Base-by-base conservation (phyloP, 2,797 vertebrate species). In the Oreochromis grahami region DNA sequence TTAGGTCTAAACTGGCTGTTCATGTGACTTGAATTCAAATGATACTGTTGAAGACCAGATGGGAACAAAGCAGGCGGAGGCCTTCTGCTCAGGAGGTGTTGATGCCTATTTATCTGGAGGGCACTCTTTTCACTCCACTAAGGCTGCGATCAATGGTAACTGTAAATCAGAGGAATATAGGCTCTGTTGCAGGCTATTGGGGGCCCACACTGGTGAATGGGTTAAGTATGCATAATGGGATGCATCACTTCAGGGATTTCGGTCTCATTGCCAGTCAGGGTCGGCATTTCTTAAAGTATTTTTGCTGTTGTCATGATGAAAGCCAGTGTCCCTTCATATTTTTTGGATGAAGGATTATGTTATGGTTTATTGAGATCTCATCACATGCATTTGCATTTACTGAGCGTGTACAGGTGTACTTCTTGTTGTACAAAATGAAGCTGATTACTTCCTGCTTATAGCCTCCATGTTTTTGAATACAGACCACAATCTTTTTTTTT, bases 21-120 rank as follows among this genome's bases (percentile, higher is more conserved):
- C 13, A 6, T 85, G 83, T 84, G 84, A 87, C 63, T 65, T 86
- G 70, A 90, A 85, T 90, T 83, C 58, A 89, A 89, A 85, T 63
- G 8, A 84, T 43, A 68, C 41, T 15, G 41, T 79, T 65, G 21
- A 13, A 60, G 74, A 63, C 41, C 55, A 78, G 63, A 76, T 79
- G 78, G 63, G 53, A 79, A 56, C 53, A 82, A 60, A 87, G 78
- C 81, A 48, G 82, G 17, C 7, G 48, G 41, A 21, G 52, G 53
- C 26, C 21, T 34, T 41, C 79, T 58, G 38, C 41, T 77, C 74
- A 63, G 55, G 41, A 77, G 53, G 21, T 74, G 51, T 19, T 24
- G 45, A 53, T 55, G 53, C 51, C 41, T 34, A 3, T 77, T 84
- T 83, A 84, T 89, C 41, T 81, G 52, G 56, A 65, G 41, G 53